A percentile compares a stretch with the other conserved stretches of the same genome.
Evolutionary conservation across 2,113 vertebrate species (phyloP).

Genomic region (Psittacara wagleri): DNA sequence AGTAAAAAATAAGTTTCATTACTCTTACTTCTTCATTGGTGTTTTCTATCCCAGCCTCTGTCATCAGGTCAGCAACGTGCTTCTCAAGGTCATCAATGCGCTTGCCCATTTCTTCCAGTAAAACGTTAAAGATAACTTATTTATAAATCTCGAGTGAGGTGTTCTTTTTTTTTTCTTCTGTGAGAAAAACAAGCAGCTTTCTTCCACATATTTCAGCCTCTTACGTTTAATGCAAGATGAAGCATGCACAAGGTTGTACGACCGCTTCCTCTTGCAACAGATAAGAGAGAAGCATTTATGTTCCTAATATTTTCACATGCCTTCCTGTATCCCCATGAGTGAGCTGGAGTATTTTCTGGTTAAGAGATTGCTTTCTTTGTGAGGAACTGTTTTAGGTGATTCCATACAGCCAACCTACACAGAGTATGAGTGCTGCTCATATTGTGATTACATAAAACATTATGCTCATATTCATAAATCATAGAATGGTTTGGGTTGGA

Average conservation of each 20-base stretch:
- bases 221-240: background rate
- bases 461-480: background rate
- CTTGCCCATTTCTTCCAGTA: constrained; percentile 88
- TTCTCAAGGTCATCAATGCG: constrained; percentile 82
- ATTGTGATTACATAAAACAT: background rate
- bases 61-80: constrained; percentile 81
- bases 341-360: background rate
- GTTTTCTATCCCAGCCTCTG: constrained; percentile 81
- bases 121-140: constrained; percentile 59
- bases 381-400: background rate
- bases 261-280: background rate
- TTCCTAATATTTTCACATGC: background rate
- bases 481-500: background rate
- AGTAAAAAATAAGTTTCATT: background rate
- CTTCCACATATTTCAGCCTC: background rate
- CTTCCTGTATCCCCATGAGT: background rate
- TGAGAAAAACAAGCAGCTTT: background rate
- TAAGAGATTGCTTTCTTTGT: background rate
- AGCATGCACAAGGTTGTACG: background rate
- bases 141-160: background rate
- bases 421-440: background rate
- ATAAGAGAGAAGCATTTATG: background rate
- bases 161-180: background rate
- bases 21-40: constrained; percentile 32
- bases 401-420: background rate